Conservation (phyloP, 2,113 vertebrate species). For the Neoarius graeffei region DNA sequence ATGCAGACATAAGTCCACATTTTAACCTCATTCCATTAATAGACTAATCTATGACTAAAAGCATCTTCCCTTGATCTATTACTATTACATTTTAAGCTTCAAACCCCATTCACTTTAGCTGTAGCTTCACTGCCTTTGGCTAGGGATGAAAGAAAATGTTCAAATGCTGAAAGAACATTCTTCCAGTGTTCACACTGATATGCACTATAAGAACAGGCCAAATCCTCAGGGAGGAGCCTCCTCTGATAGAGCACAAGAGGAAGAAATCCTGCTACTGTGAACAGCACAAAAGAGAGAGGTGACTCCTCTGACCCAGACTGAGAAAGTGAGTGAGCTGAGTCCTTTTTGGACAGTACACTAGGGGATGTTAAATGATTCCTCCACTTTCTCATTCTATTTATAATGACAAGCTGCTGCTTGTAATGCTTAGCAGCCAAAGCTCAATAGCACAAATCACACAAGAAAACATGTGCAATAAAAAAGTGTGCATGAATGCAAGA, state of each 20-base stretch:
- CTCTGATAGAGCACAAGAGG: background rate
- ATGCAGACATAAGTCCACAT: conserved; percentile 58
- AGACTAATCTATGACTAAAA: conserved; percentile 23
- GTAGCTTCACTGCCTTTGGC: conserved; percentile 12
- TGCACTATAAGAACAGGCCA: conserved; percentile 2
- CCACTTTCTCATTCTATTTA: conserved; percentile 51
- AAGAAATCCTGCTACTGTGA: conserved; percentile 23
- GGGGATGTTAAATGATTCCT: conserved; percentile 57
- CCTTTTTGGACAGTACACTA: conserved; percentile 11
- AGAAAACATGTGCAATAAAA: conserved; percentile 59
- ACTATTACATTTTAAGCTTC: background rate
- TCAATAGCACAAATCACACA: conserved; percentile 59
- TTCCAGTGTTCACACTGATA: conserved; percentile 28
- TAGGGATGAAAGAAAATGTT: conserved; percentile 9
- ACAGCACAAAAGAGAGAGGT: conserved; percentile 57
- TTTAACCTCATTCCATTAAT: conserved; percentile 49
- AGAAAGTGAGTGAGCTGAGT: conserved; percentile 26
- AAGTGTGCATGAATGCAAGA: conserved; percentile 46
- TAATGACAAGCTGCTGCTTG: conserved; percentile 47
- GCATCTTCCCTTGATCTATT: conserved; percentile 12
- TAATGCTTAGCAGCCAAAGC: conserved; percentile 49
- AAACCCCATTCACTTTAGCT: conserved; percentile 10
- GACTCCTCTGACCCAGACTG: conserved; percentile 61
- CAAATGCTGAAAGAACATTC: conserved; percentile 18
- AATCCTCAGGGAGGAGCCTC: conserved; percentile 13